Evolutionary conservation across 2,113 vertebrate genomes (phyloP).

Genomic region (Plecotus auritus): DNA sequence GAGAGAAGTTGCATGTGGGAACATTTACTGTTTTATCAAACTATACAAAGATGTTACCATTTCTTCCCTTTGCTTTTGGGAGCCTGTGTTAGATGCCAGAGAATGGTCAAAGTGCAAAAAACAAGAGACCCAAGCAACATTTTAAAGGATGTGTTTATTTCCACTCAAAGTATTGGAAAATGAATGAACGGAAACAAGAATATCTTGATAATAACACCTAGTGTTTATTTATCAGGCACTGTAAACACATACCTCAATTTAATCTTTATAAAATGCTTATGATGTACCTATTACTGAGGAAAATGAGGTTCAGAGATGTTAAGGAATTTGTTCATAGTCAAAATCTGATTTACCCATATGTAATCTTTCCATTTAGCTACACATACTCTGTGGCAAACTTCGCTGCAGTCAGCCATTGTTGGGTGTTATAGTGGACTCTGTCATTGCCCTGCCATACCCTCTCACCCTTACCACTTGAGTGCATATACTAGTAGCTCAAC

Average conservation of each 20-base stretch:
- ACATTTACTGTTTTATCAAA: constrained; percentile 32
- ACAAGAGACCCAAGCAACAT: not conserved
- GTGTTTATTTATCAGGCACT: not conserved
- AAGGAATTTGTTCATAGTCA: not conserved
- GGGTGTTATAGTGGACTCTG: rapidly evolving
- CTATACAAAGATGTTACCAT: not conserved
- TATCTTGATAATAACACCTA: not conserved
- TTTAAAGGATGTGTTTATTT: not conserved
- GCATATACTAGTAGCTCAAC: not conserved
- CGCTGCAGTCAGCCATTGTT: not conserved
- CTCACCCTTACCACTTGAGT: not conserved
- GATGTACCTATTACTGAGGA: not conserved
- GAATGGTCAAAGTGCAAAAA: not conserved
- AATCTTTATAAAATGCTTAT: not conserved
- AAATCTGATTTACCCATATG: not conserved
- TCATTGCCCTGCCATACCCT: too few species aligned
- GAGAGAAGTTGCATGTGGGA: constrained; percentile 22
- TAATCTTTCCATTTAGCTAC: not conserved
- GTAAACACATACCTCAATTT: not conserved
- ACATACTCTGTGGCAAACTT: not conserved
- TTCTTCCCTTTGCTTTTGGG: not conserved
- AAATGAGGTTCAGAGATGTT: not conserved
- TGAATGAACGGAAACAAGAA: not conserved
- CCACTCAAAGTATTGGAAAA: not conserved
- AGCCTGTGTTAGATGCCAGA: not conserved